Evolutionary conservation across 2,797 vertebrate species (phyloP).

Genomic region (Galagoides demidoff): DNA sequence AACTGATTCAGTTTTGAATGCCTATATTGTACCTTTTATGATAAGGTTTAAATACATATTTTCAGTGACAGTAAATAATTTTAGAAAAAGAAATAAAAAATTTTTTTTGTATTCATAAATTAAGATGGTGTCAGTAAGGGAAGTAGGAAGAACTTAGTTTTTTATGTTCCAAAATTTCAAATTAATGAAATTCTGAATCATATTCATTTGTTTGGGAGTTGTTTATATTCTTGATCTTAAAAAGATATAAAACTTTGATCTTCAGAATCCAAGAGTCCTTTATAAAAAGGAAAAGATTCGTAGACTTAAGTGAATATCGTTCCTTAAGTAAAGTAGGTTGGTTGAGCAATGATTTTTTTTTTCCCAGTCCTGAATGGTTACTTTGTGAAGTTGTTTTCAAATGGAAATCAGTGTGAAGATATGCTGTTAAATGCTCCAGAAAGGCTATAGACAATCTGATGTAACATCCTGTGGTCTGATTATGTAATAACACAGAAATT

Average conservation of each 20-base stretch:
- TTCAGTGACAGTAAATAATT: constrained; percentile 8
- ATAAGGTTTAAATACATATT: not conserved
- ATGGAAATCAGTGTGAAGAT: not conserved
- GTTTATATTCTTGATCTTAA: not conserved
- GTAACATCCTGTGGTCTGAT: not conserved
- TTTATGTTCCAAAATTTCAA: constrained; percentile 47
- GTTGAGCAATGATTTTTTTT: not conserved
- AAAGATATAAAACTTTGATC: constrained; percentile 18
- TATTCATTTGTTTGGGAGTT: not conserved
- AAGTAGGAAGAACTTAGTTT: not conserved
- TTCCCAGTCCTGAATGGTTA: not conserved
- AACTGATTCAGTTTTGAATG: not conserved
- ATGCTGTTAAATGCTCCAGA: not conserved
- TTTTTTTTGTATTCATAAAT: not conserved
- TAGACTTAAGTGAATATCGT: not conserved
- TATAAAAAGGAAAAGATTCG: not conserved
- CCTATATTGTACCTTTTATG: not conserved
- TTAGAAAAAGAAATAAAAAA: constrained; percentile 30
- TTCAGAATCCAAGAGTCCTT: not conserved
- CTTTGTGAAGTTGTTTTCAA: constrained; percentile 11
- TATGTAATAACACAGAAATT: not conserved
- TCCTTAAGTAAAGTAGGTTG: constrained; percentile 12
- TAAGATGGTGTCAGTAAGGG: not conserved
- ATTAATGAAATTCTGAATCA: not conserved
- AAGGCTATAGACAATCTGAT: not conserved